phyloP scores from a whole-genome alignment of 2,888 invertebrate species.

The Cyaniris semiargus region DNA sequence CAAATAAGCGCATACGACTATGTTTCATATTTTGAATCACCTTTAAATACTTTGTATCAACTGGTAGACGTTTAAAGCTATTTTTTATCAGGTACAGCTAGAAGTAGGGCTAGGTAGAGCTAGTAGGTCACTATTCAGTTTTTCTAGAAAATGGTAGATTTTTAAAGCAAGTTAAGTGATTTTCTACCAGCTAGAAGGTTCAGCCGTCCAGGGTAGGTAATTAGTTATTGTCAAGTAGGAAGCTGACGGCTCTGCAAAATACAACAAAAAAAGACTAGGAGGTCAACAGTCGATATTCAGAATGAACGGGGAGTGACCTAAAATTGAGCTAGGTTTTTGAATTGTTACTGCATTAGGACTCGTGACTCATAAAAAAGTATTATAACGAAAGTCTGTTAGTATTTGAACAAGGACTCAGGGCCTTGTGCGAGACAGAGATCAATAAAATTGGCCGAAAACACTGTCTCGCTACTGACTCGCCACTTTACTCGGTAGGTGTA shows the following conservation, averaged over 20 bases:
- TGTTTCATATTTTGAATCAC: too few species aligned
- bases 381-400: too few species aligned
- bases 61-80: background rate
- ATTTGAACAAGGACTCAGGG: too few species aligned
- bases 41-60: background rate
- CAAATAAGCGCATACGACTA: background rate
- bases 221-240: background rate
- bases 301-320: background rate
- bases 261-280: background rate
- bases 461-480: too few species aligned
- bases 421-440: too few species aligned
- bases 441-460: too few species aligned
- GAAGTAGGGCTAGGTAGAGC: too few species aligned
- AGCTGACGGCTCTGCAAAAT: background rate
- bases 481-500: too few species aligned
- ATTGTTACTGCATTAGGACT: background rate
- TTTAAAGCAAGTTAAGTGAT: background rate
- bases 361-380: too few species aligned
- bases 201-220: background rate
- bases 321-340: background rate
- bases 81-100: background rate
- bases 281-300: background rate
- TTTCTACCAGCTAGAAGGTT: background rate
- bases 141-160: background rate
- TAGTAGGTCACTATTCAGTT: background rate